Base-by-base conservation (phyloP, 1,140 invertebrate genomes). In the Prorops nasuta region DNA sequence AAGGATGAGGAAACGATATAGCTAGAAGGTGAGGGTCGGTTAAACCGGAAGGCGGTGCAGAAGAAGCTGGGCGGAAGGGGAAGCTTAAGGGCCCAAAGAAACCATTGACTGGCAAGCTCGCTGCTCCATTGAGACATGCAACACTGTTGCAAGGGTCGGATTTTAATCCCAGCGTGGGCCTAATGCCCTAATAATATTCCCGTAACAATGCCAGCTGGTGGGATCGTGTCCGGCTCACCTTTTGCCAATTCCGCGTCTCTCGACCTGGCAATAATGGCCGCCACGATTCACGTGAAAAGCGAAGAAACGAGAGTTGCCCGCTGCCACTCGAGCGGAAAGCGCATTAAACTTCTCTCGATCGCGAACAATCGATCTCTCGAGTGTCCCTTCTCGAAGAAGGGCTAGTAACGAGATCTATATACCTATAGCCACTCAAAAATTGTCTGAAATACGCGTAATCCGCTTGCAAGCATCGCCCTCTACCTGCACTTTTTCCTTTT, bases 41-140 rank as follows among this genome's bases (percentile, higher is more conserved):
- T 63, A 64, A 67, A 69, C 69, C 72, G 72, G 72, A 74, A 72
- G 64, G 52, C 58, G 57, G n/a, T n/a, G n/a, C n/a, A n/a, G 10
- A 14, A 28, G 54, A 62, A 57, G 56, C 64, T 67, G 63, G 63
- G 55, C 66, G 64, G 63, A 72, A 71, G 63, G 56, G 59, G 57
- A 63, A 60, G 66, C 64, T 71, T 69, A 69, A 65, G 58, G 55
- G 53, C 38, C 50, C 46, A 48, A 50, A 53, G 54, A 14, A 36
- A 39, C 54, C 61, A 71, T 70, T 71, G 63, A 72, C 51, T 55
- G 46, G 24, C 51, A 44, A 56, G 56, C 59, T 61, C 55, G 50
- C 56, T 63, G 43, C 18, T 9, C 56, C 49, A 69, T 66, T 66
- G 56, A 66, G 53, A 69, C 59, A 61, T 52, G 60, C 64, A 64